These are phyloP conservation scores for Hippocampus comes DNA, from an alignment of 2,113 vertebrate genomes.

Conservation along the genomic window DNA sequence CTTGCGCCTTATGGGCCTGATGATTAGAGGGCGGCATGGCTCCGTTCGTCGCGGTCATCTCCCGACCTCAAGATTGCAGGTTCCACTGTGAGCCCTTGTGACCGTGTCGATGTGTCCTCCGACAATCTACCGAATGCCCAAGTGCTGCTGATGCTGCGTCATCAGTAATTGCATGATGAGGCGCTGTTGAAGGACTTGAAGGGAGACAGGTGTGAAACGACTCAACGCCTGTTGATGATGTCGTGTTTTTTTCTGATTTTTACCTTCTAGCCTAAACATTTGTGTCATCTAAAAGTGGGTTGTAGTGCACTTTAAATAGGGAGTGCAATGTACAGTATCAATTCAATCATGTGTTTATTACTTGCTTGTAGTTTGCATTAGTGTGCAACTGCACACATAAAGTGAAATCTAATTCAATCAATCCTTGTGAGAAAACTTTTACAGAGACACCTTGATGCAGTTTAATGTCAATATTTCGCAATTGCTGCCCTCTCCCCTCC, in stretches of 20 bases:
- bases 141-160: too few species aligned
- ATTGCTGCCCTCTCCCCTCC: slow-evolving; percentile 1
- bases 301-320: neutral
- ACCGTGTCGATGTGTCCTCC: neutral
- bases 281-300: slow-evolving; percentile 8
- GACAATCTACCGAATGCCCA: neutral
- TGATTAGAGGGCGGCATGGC: neutral
- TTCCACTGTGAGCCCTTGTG: neutral
- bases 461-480: slow-evolving; percentile 21
- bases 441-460: neutral
- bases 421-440: neutral
- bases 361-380: neutral
- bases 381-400: neutral
- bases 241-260: slow-evolving; percentile 8
- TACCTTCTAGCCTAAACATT: neutral
- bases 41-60: neutral
- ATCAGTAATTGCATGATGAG: too few species aligned
- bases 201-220: too few species aligned
- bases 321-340: too few species aligned
- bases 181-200: too few species aligned
- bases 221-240: too few species aligned
- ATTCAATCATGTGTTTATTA: too few species aligned
- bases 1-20: neutral
- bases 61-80: neutral
- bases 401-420: neutral